Percentiles rank a stretch among this genome's conserved stretches.
Evolutionary conservation across 2,797 vertebrate genomes (phyloP).

Genomic region (Tiaroga cobitis): DNA sequence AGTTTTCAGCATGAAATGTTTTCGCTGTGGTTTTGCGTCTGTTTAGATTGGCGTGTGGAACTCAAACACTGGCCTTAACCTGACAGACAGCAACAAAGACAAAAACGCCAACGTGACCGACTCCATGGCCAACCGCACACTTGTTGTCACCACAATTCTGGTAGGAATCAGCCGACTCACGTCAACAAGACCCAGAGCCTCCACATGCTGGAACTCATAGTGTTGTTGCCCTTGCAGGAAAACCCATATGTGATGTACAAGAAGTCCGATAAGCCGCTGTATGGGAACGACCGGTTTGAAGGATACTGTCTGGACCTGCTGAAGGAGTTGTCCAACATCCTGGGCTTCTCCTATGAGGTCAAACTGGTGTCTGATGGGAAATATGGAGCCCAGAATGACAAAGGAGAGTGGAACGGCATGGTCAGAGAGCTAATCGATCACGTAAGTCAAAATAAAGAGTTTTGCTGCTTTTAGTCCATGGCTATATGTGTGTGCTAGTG

Average conservation of each 20-base stretch:
- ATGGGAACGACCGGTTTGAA: slow-evolving; percentile 97
- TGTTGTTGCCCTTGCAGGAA: slow-evolving; percentile 77
- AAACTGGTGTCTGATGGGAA: slow-evolving; percentile 95
- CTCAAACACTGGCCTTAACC: slow-evolving; percentile 94
- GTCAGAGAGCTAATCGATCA: slow-evolving; percentile 98
- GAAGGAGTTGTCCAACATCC: slow-evolving; percentile 94
- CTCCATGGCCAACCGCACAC: slow-evolving; percentile 92
- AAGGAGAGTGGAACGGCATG: slow-evolving; percentile 99
- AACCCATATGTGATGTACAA: slow-evolving; percentile 98
- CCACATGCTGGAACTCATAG: neutral
- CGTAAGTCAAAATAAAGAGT: slow-evolving; percentile 76
- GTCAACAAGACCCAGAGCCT: neutral
- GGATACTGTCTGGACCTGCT: slow-evolving; percentile 97
- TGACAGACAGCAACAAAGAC: slow-evolving; percentile 90
- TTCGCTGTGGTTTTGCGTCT: slow-evolving; percentile 31
- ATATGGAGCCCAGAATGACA: slow-evolving; percentile 97
- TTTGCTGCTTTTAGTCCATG: neutral
- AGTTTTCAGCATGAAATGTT: neutral
- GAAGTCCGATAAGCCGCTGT: slow-evolving; percentile 96
- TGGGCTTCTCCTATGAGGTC: slow-evolving; percentile 97
- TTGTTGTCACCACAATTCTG: slow-evolving; percentile 97
- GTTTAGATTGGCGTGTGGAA: slow-evolving; percentile 95
- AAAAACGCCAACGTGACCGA: slow-evolving; percentile 88
- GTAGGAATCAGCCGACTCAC: slow-evolving; percentile 73
- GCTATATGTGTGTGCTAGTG: neutral